Percentiles rank a stretch among this genome's conserved stretches.
These are phyloP conservation scores for Ceryle rudis DNA, from an alignment of 2,797 vertebrate species.

Conservation along the genomic window DNA sequence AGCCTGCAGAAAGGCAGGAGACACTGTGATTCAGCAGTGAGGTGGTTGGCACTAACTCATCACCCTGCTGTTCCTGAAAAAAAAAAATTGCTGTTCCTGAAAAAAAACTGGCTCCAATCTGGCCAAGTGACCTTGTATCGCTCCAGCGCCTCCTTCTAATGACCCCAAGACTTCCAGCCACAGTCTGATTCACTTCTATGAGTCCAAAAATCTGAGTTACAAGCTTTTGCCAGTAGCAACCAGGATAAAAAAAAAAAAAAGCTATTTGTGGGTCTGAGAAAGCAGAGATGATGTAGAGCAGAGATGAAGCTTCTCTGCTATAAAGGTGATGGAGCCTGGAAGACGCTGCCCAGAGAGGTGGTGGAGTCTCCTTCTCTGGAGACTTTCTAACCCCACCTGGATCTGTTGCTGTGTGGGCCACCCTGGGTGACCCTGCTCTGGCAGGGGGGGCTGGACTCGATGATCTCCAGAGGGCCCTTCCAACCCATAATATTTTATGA, in stretches of 20 bases:
- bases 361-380: too few species aligned
- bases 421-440: too few species aligned
- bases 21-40: neutral
- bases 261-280: neutral
- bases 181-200: neutral
- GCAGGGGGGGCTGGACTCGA: too few species aligned
- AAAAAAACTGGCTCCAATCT: neutral
- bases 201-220: neutral
- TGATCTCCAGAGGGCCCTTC: too few species aligned
- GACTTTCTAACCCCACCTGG: too few species aligned
- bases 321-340: too few species aligned
- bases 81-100: neutral
- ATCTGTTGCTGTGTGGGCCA: too few species aligned
- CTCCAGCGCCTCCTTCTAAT: rapidly evolving
- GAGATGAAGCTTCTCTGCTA: too few species aligned
- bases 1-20: neutral
- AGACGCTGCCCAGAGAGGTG: too few species aligned
- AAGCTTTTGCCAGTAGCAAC: neutral
- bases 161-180: neutral
- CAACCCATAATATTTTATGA: too few species aligned
- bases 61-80: neutral
- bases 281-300: neutral
- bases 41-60: neutral
- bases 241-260: neutral
- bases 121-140: neutral